Evolutionary conservation across 2,797 vertebrate species (phyloP).

Genomic region (Amblyopsis hoosieri): DNA sequence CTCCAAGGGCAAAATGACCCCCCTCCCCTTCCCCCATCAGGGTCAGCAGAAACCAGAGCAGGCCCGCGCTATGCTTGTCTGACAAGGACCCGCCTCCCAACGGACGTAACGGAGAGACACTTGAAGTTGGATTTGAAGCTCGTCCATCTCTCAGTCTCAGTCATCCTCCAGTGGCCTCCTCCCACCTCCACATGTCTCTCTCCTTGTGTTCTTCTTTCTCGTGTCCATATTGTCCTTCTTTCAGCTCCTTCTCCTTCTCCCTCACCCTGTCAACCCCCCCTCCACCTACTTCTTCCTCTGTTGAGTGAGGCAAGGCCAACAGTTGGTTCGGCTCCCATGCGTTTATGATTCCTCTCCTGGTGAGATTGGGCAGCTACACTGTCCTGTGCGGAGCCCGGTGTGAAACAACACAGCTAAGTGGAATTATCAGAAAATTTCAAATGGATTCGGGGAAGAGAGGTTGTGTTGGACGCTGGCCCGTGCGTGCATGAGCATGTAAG

Average conservation of each 20-base stretch:
- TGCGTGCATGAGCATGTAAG: constrained; percentile 14
- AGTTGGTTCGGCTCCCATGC: constrained; percentile 27
- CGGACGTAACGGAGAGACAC: constrained; percentile 24
- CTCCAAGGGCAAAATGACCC: constrained; percentile 32
- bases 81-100: constrained; percentile 21
- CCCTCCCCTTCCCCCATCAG: constrained; percentile 14
- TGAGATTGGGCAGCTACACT: constrained; percentile 30
- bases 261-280: constrained; percentile 16
- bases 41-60: constrained; percentile 33
- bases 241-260: constrained; percentile 38
- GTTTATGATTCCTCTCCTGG: constrained; percentile 15
- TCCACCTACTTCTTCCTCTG: constrained; percentile 46
- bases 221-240: constrained; percentile 31
- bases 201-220: constrained; percentile 9
- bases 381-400: background rate
- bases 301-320: constrained; percentile 33
- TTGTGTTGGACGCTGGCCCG: background rate
- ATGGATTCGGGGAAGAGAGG: background rate
- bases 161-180: constrained; percentile 17
- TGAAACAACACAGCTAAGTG: constrained; percentile 3
- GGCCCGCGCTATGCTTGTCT: constrained; percentile 29
- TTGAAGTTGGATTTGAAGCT: constrained; percentile 35
- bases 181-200: constrained; percentile 5
- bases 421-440: background rate
- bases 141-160: constrained; percentile 8